Evolutionary conservation across 1,140 invertebrate genomes (phyloP), one percentile per base, ranked within the genome.

Genomic region (Megalonaias nervosa): DNA sequence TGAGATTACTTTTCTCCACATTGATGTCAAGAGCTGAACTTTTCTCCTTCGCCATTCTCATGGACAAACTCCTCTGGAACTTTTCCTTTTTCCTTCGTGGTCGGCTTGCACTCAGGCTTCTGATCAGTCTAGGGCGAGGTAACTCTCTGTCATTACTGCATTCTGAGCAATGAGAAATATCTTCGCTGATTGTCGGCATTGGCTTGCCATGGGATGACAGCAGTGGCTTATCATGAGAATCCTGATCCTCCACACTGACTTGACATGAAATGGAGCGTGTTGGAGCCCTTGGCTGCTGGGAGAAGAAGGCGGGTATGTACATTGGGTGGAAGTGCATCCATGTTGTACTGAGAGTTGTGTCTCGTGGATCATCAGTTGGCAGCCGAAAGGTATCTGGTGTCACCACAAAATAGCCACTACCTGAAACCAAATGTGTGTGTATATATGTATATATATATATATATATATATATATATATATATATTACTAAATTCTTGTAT

Each of bases 341-440:
- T 48, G 82, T 83, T 71, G 75, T 82, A 19, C 76, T 75, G 23
- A 74, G 73, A 16, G 70, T 71, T 58, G 65, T 68, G 62, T 56
- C 65, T 71, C 60, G 81, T 19, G 76, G 67, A 38, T 82, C 77
- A 67, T 81, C 78, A n/a, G 71, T 67, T 56, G 83, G 83, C 59
- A 88, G 71, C 55, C 85, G 81, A 72, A 84, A 86, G 13, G 86
- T 89, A 65, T 89, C 88, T 67, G 88, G 87, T 19, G 88, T 88
- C 16, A 89, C 87, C 21, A 89, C 86, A 84, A 88, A 89, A 77
- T 89, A 89, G 14, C 88, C 86, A 82, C 81, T 87, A 13, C 88
- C 88, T 89, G 82, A 21, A 87, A 84, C 16, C 62, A 73, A 61
- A 48, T 48, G 38, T 48, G 6, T 9, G 11, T 48, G 11, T 11